Evolutionary conservation across 2,797 vertebrate species (phyloP), one percentile per base, ranked within the genome.

Genomic region (Sebastes oblongus): DNA sequence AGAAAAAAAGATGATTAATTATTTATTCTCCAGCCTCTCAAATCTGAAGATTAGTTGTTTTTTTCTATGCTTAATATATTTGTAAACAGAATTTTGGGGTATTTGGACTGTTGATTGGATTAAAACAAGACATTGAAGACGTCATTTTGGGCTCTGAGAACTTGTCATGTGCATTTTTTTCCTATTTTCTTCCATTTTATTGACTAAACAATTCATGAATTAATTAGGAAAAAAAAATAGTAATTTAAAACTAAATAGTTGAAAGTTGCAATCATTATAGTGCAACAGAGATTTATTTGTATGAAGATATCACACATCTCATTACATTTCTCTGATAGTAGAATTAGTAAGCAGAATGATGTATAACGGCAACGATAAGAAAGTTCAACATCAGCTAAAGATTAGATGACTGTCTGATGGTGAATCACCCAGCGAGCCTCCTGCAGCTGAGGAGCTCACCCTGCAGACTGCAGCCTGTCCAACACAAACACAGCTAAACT

Each of bases 401-500:
- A 59, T 59, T 10, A n/a, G 20, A n/a, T n/a, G 46, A 50, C 18
- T 50, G 46, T 50, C 16, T 50, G 18, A 50, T 20, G 46, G 18
- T 8, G 46, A 20, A 50, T 50, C 46, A 50, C 46, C 46, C 46
- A 50, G 46, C 46, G 18, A 50, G 46, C 18, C 18, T 50, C 46
- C 18, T 72, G 61, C 70, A 82, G 76, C 76, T 62, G 74, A 85
- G 72, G 55, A 81, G 20, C 42, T 84, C 68, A 58, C 25, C 66
- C 50, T n/a, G 50, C 73, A 77, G 67, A 32, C 80, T 52, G 52
- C 66, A 54, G 56, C 34, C 67, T 27, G 42, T 69, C 75, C 75
- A 86, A 82, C 64, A 84, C 80, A 78, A 87, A 84, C 84, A 83
- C 82, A 84, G 80, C 75, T 82, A 80, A 84, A 84, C 70, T 16